Percentiles rank a stretch among this genome's conserved stretches.
These are phyloP conservation scores for Acanthosepion lycidas DNA, from an alignment of 2,888 invertebrate genomes.

Conservation along the genomic window DNA sequence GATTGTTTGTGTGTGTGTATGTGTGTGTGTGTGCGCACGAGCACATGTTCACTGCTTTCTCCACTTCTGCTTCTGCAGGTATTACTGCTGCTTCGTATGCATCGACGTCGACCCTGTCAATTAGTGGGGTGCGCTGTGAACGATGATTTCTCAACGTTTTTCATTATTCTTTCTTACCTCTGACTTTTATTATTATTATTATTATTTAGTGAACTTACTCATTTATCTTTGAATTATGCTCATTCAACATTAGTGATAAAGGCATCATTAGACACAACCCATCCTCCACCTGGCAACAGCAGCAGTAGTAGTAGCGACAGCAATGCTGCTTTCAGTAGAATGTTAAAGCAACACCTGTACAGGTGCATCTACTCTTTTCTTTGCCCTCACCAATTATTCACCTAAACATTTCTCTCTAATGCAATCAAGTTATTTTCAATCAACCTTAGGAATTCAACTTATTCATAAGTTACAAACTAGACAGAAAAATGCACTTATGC, in stretches of 20 bases:
- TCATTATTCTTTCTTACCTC: background rate
- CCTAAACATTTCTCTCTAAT: background rate
- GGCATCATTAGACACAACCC: background rate
- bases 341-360: background rate
- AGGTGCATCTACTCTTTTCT: background rate
- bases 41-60: background rate
- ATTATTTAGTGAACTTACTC: background rate
- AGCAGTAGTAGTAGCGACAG: background rate
- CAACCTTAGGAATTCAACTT: background rate
- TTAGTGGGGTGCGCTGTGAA: no score
- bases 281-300: slow-evolving; percentile 9
- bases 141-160: no score
- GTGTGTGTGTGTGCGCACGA: background rate
- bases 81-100: background rate
- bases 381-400: background rate
- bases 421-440: background rate
- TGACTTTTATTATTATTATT: background rate
- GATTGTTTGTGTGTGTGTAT: background rate
- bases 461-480: background rate
- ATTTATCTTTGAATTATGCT: background rate
- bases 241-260: background rate
- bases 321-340: background rate
- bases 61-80: background rate
- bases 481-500: background rate
- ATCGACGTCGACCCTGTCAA: background rate